Evolutionary conservation across 2,888 invertebrate genomes (phyloP).

Genomic region (Eupithecia subumbrata): DNA sequence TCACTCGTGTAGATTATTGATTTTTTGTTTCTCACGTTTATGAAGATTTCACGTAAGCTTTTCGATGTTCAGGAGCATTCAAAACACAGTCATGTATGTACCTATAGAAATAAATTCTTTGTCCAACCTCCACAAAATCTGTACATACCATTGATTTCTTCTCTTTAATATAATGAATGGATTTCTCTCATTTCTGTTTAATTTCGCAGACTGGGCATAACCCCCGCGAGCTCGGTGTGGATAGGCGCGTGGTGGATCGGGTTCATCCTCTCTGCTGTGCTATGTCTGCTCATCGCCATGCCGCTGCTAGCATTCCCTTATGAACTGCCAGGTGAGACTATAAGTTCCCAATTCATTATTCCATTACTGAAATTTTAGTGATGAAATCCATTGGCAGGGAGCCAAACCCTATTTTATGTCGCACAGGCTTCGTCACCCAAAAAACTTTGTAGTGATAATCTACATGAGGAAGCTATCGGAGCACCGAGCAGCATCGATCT

Average conservation of each 20-base stretch:
- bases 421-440: not conserved
- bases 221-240: conserved; percentile 89
- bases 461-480: not conserved
- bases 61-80: not conserved
- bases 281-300: conserved; percentile 87
- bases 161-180: no score
- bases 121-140: not conserved
- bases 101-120: not conserved
- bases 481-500: not conserved
- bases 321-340: conserved; percentile 87
- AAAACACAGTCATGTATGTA: not conserved
- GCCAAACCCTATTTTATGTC: not conserved
- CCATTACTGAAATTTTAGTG: no score
- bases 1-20: not conserved
- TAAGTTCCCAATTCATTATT: not conserved
- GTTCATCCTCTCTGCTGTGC: conserved; percentile 87
- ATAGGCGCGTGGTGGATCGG: conserved; percentile 95
- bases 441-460: not conserved
- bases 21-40: not conserved
- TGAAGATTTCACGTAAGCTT: not conserved
- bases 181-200: conserved; percentile 9
- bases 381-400: not conserved
- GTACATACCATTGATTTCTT: no score
- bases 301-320: conserved; percentile 90
- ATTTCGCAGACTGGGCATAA: conserved; percentile 85